Base-by-base conservation (phyloP, 2,888 invertebrate genomes). In the Eurytoma californica region DNA sequence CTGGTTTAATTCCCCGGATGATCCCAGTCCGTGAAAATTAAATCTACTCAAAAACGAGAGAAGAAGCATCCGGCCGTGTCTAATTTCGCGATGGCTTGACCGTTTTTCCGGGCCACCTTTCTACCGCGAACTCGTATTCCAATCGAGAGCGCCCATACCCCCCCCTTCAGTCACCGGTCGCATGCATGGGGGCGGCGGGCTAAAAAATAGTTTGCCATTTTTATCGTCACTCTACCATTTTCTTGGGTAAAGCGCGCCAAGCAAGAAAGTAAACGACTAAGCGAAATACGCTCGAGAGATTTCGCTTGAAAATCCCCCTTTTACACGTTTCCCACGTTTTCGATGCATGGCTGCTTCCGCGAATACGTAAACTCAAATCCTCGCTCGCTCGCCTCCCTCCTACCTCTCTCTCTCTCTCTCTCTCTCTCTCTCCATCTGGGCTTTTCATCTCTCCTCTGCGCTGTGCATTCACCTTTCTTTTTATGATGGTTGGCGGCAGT, bases 341-440 rank as follows among this genome's bases (percentile, higher is more conserved):
- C 82, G 83, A 86, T 84, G 86, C 86, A 86, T 85, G 85, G 83
- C 83, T 84, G 86, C 83, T 82, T 79, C 77, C 78, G 77, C 79
- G 82, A 79, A 80, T 81, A 75, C 82, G 80, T 83, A 80, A 83
- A 83, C 81, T 82, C 79, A 76, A 83, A 83, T 85, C 83, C 82
- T 30, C 9, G 81, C 60, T 75, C 70, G 74, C 47, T 47, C 20
- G 49, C 18, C 60, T 73, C 65, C 68, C 72, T 47, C 72, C 68
- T 73, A 72, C 82, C 77, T 30, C 77, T 70, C 72, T 69, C 72
- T 74, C 72, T 67, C 47, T 63, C 76, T 39, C 75, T 66, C 69
- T 18, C 63, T 72, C 53, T 83, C 82, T n/a, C n/a, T n/a, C 82
- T 66, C 79, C 75, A 75, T 77, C 78, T 66, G 14, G 77, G 51